Base-by-base conservation (phyloP, 2,113 vertebrate species). In the Sporophila hypoxantha region DNA sequence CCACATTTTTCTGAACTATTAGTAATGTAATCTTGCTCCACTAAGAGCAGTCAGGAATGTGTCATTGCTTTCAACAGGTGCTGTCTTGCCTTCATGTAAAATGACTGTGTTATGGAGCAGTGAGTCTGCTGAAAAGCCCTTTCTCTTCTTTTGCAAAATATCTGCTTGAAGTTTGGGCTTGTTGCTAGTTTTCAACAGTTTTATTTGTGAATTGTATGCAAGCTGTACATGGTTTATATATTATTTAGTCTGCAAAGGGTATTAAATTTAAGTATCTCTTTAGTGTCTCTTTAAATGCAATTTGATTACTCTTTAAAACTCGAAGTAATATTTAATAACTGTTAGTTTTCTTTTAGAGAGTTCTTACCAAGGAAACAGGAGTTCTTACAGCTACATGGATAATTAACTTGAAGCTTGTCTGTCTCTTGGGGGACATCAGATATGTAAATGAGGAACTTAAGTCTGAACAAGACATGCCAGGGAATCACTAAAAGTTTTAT, bases 371-470 rank as follows among this genome's bases (percentile, higher is more conserved):
- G 94, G 96, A 96, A 97, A 96, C 93, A 97, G 96, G 96, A 96
- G 89, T 96, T 97, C 96, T 97, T 97, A 96, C 67, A 94, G 95
- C 96, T 95, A 95, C 95, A 97, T 92, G 97, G 96, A 96, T 97
- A 97, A 97, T 97, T 97, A 97, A 97, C 96, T 97, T 96, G 96
- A 97, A 97, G 95, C 96, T 95, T 96, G 92, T 95, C 95, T 96
- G 95, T 97, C 97, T 97, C 97, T 95, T 95, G 97, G 96, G 97
- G 91, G 74, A 96, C 96, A 97, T 97, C 96, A 96, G 96, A 96
- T 97, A 97, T 97, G 97, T 94, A 97, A 97, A 97, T 97, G 95
- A 97, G 92, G 95, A 97, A 96, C 62, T 97, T 95, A 95, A 96
- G 91, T 90, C 93, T 97, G 96, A 97, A 91, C 77, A 96, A 97